These are phyloP conservation scores for Macroglossus sobrinus DNA, from an alignment of 2,113 vertebrate species.

Conservation along the genomic window DNA sequence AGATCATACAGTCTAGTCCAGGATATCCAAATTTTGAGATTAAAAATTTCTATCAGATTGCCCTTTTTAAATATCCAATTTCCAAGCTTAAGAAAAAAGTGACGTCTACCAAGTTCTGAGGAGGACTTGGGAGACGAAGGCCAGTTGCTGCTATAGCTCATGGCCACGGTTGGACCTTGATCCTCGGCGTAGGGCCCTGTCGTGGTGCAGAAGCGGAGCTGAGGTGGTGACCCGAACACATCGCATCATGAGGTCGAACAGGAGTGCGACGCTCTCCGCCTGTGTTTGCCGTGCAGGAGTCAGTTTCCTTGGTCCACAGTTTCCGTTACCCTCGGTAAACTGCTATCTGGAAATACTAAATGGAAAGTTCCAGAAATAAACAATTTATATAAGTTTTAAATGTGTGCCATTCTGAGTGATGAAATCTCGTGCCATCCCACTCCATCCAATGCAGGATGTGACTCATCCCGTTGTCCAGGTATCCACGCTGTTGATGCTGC, in stretches of 20 bases:
- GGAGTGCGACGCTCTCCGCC: not conserved
- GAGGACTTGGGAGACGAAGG: not conserved
- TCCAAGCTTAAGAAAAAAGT: not conserved
- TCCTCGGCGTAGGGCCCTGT: fast-evolving
- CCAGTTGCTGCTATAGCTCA: fast-evolving
- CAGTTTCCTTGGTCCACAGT: not conserved
- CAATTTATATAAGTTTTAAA: not conserved
- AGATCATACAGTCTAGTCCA: not conserved
- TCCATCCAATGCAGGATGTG: not conserved
- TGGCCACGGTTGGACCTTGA: fast-evolving
- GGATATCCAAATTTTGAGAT: not conserved
- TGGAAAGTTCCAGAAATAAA: not conserved
- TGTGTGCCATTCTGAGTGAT: not conserved
- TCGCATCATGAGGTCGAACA: fast-evolving
- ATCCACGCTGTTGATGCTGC: not conserved
- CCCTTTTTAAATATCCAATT: not conserved
- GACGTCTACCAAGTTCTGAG: not conserved
- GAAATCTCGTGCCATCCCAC: not conserved
- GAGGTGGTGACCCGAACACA: fast-evolving
- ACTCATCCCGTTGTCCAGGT: not conserved
- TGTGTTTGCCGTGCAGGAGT: not conserved
- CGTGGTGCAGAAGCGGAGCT: not conserved
- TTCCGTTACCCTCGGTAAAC: not conserved
- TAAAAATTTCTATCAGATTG: not conserved
- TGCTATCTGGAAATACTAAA: no score